These are phyloP conservation scores for Echinops telfairi DNA, from an alignment of 2,113 vertebrate species.

Conservation along the genomic window DNA sequence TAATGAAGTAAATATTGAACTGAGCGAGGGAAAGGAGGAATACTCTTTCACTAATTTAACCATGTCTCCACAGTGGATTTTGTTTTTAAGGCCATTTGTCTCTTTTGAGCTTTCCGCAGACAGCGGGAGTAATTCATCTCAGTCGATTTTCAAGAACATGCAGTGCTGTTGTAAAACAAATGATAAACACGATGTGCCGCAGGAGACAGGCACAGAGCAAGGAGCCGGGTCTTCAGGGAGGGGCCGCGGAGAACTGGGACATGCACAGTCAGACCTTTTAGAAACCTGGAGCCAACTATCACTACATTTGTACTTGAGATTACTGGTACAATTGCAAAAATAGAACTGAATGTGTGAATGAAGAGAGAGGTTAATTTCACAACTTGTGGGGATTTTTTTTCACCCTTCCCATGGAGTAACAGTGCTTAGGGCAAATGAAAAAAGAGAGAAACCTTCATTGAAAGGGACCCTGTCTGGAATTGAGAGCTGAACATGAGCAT, in stretches of 20 bases:
- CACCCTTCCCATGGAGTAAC: conserved; percentile 1
- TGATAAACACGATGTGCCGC: conserved; percentile 59
- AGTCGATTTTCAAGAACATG: conserved; percentile 49
- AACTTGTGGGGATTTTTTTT: conserved; percentile 62
- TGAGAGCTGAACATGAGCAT: conserved; percentile 51
- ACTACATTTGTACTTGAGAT: conserved; percentile 51
- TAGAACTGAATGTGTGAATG: conserved; percentile 76
- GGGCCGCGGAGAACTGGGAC: conserved; percentile 57
- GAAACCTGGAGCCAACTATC: conserved; percentile 64
- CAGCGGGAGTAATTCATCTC: conserved; percentile 41
- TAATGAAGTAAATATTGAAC: conserved; percentile 63
- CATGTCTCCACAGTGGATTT: conserved; percentile 44
- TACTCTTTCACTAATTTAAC: conserved; percentile 48
- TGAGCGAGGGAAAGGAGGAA: neutral
- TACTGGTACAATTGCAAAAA: conserved; percentile 66
- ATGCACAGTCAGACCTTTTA: conserved; percentile 69
- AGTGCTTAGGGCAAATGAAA: neutral
- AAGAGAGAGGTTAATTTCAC: conserved; percentile 74
- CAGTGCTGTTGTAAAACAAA: conserved; percentile 59
- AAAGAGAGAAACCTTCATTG: neutral
- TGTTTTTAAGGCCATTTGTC: conserved; percentile 60
- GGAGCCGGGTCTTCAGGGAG: conserved; percentile 46
- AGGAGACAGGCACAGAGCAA: conserved; percentile 28
- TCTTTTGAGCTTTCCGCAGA: conserved; percentile 62
- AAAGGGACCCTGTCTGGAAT: conserved; percentile 46